Conservation (phyloP, 2,113 vertebrate genomes). For the Callospermophilus lateralis region DNA sequence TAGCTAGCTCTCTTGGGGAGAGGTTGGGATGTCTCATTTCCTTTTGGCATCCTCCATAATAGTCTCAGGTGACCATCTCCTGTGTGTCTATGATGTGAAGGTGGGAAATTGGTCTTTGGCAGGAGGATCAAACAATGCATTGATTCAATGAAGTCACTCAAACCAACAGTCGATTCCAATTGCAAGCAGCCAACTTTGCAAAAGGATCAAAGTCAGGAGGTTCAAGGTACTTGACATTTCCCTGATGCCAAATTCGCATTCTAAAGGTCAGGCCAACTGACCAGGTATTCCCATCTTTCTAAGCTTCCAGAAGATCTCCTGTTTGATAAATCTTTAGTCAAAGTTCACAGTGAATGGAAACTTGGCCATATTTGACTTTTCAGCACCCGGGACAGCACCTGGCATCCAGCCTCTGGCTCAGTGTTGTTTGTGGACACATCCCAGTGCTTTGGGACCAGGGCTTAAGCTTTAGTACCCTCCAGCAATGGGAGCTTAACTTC, state of each 20-base stretch:
- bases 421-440: accelerated
- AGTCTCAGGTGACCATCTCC: not conserved
- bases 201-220: not conserved
- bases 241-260: not conserved
- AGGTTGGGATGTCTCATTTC: not conserved
- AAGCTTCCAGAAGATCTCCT: not conserved
- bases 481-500: not conserved
- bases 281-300: not conserved
- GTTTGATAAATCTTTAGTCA: not conserved
- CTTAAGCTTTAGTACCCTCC: not conserved
- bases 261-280: not conserved
- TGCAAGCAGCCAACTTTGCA: not conserved
- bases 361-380: not conserved
- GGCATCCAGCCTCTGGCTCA: accelerated
- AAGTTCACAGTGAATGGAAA: not conserved
- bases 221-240: not conserved
- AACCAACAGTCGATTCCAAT: not conserved
- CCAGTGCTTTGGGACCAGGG: not conserved
- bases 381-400: conserved; percentile 8
- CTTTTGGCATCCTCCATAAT: not conserved
- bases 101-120: not conserved
- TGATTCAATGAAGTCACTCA: conserved; percentile 12
- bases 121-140: not conserved
- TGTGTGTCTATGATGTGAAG: not conserved
- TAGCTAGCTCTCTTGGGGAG: not conserved